These are phyloP conservation scores for Physella acuta DNA, from an alignment of 1,140 invertebrate species.

Conservation along the genomic window DNA sequence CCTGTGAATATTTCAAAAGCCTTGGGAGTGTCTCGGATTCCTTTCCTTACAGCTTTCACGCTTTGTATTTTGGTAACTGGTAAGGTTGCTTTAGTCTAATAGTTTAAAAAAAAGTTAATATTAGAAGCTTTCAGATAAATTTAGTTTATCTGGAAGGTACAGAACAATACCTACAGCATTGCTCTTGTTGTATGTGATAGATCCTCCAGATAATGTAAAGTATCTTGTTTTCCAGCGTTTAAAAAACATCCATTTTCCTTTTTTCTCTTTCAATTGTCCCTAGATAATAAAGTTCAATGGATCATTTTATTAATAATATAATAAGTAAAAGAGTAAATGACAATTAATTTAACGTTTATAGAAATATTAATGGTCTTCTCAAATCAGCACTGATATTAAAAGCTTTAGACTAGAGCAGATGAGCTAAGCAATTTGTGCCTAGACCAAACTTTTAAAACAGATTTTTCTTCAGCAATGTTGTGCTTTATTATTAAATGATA, in stretches of 20 bases:
- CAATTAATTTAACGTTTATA: no score
- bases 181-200: conserved; percentile 76
- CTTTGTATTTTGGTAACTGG: conserved; percentile 85
- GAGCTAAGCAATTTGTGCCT: no score
- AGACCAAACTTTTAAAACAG: no score
- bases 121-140: conserved; percentile 7
- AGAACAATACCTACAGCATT: conserved; percentile 71
- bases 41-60: conserved; percentile 80
- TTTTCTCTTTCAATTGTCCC: conserved; percentile 93
- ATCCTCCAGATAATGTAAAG: conserved; percentile 88
- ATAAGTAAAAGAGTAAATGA: no score
- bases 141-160: no score
- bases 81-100: conserved; percentile 51
- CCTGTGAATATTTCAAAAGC: conserved; percentile 95
- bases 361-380: no score
- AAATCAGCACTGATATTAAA: no score
- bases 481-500: no score
- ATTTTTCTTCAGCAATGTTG: no score
- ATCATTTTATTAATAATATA: no score
- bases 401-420: no score
- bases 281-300: no score
- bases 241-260: conserved; percentile 88
- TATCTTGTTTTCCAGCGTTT: conserved; percentile 88
- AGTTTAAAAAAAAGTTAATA: conserved; percentile 16
- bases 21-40: conserved; percentile 76